Base-by-base conservation (phyloP, 2,888 invertebrate species). In the Calameuta idolon region DNA sequence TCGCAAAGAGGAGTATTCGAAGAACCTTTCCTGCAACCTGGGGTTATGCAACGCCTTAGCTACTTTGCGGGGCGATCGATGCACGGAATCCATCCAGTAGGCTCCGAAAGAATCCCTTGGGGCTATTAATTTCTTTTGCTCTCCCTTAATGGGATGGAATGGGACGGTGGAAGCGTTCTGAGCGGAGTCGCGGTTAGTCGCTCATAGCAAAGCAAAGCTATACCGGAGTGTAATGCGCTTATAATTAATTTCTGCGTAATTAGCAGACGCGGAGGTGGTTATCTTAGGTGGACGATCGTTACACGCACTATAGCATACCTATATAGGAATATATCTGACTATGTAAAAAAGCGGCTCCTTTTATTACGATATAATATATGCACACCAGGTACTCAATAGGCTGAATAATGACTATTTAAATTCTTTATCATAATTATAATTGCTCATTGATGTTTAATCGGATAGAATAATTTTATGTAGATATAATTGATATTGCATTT, bases 211-310 rank as follows among this genome's bases (percentile, higher is more conserved):
- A 31, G 71, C 33, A 12, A 31, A 71, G 71, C 31, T 71, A 82
- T 82, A 81, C 77, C 81, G 75, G 83, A 81, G 78, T 81, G 82
- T 85, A 83, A 86, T 84, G 82, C 83, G 84, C 80, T 84, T 85
- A 84, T 87, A 89, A 89, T 89, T 89, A 89, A 89, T 89, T 87
- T 87, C 85, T 83, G 83, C 85, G 85, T 87, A 90, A 90, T 90
- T 90, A 89, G 84, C 85, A 83, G 85, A 85, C 83, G 85, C 85
- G 82, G 80, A 80, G 83, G 80, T 79, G 81, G 85, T 84, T 88
- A 88, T 89, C 87, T 87, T 82, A 80, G 82, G 84, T 84, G 87
- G 83, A 84, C 83, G 87, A 87, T 88, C 87, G 85, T 85, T 84
- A 85, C 82, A 79, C 80, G 71, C 12, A 71, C 55, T 55, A 2